phyloP scores from a whole-genome alignment of 2,888 invertebrate species.

The Octonoba sinensis region DNA sequence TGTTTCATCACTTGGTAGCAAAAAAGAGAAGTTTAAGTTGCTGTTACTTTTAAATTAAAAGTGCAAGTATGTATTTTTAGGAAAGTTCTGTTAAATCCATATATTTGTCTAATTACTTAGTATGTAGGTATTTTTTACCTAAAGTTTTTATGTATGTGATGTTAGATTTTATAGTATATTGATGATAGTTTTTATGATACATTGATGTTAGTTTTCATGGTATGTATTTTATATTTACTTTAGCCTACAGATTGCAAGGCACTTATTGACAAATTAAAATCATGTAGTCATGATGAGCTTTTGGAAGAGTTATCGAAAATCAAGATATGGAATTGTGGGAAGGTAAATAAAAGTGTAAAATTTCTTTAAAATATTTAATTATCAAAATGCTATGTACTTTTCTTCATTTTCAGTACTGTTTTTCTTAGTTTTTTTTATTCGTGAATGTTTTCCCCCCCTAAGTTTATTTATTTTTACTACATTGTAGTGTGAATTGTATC shows the following conservation, averaged over 20 bases:
- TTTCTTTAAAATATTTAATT: conserved; percentile 9
- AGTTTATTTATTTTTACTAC: conserved; percentile 7
- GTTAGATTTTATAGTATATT: too few relatives aligned
- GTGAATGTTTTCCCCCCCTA: neutral
- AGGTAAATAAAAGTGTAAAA: conserved; percentile 71
- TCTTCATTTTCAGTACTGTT: neutral
- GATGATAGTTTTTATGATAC: too few relatives aligned
- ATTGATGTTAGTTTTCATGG: too few relatives aligned
- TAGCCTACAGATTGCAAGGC: conserved; percentile 78
- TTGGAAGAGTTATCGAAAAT: conserved; percentile 80
- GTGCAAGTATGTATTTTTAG: too few relatives aligned
- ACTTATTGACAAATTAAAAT: conserved; percentile 80
- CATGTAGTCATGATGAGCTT: conserved; percentile 77
- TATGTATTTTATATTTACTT: conserved; percentile 5
- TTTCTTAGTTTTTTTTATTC: neutral
- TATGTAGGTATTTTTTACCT: too few relatives aligned
- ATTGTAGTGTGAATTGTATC: conserved; percentile 80
- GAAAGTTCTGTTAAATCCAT: too few relatives aligned
- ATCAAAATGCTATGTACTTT: neutral
- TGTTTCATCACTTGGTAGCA: too few relatives aligned
- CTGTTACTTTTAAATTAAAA: too few relatives aligned
- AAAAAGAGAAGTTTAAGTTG: too few relatives aligned
- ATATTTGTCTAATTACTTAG: too few relatives aligned
- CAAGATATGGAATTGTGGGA: conserved; percentile 86
- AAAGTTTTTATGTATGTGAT: too few relatives aligned